Evolutionary conservation across 2,888 invertebrate genomes (phyloP).

Genomic region (Plemyria rubiginata): DNA sequence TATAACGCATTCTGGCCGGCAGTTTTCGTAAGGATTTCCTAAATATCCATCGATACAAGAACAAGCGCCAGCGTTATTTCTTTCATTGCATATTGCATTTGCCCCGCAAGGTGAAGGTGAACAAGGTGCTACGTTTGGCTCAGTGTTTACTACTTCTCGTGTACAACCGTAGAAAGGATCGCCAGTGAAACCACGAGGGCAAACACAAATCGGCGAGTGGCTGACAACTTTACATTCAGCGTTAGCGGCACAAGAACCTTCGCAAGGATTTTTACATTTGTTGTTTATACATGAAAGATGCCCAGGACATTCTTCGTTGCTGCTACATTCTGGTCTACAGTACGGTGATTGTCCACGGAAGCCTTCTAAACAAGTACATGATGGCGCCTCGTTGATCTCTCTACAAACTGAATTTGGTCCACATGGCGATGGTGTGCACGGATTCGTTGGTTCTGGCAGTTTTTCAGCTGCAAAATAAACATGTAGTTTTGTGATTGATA

Average conservation of each 20-base stretch:
- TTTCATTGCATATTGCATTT: conserved; percentile 87
- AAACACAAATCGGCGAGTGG: conserved; percentile 90
- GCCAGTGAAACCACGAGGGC: conserved; percentile 88
- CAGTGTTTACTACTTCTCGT: conserved; percentile 62
- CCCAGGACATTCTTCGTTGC: conserved; percentile 89
- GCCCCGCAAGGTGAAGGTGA: conserved; percentile 87
- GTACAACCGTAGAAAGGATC: conserved; percentile 90
- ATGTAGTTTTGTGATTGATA: not conserved
- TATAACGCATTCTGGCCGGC: conserved; percentile 89
- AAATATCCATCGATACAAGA: conserved; percentile 88
- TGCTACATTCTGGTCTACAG: conserved; percentile 91
- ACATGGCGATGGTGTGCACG: conserved; percentile 91
- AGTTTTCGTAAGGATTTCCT: conserved; percentile 92
- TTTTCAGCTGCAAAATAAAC: conserved; percentile 75
- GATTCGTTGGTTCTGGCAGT: conserved; percentile 81
- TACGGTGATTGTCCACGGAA: conserved; percentile 90
- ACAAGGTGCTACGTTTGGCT: conserved; percentile 81
- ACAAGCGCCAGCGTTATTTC: conserved; percentile 87
- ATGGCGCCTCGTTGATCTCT: conserved; percentile 87
- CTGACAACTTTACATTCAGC: conserved; percentile 91
- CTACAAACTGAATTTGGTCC: conserved; percentile 91
- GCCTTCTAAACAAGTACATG: conserved; percentile 89
- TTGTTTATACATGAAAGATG: conserved; percentile 90
- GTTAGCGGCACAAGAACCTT: conserved; percentile 88
- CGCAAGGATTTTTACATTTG: conserved; percentile 91